A percentile compares a stretch with the other conserved stretches of the same genome.
Conservation (phyloP, 2,113 vertebrate species). For the Hirundichthys speculiger region DNA sequence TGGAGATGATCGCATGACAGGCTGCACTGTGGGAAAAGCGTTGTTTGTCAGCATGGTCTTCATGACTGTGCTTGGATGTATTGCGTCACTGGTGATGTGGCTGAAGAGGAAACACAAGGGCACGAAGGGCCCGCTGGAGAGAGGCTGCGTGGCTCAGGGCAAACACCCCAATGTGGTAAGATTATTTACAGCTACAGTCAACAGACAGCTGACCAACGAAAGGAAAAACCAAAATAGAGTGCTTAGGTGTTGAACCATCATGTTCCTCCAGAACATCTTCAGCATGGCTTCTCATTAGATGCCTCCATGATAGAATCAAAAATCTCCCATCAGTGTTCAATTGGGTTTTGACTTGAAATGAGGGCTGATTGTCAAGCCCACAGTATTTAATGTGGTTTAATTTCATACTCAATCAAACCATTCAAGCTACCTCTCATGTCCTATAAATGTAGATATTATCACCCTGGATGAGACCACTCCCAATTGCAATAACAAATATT, state of each 20-base stretch:
- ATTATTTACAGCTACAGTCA: not conserved
- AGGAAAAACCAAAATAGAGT: not conserved
- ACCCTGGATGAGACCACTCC: not conserved
- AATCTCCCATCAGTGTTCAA: too few species aligned
- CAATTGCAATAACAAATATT: not conserved
- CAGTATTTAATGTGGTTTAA: too few species aligned
- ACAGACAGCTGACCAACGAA: not conserved
- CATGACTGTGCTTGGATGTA: constrained; percentile 55
- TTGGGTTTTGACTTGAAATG: too few species aligned
- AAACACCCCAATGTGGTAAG: constrained; percentile 87
- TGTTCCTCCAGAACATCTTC: too few species aligned
- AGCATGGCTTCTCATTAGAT: too few species aligned
- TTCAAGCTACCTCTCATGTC: too few species aligned
- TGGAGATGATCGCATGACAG: constrained; percentile 38
- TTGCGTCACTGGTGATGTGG: constrained; percentile 52
- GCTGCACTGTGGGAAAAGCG: constrained; percentile 63
- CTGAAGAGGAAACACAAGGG: constrained; percentile 70
- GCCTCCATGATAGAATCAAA: too few species aligned
- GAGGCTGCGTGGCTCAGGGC: constrained; percentile 79
- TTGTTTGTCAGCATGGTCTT: constrained; percentile 65
- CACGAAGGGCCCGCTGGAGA: constrained; percentile 68
- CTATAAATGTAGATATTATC: too few species aligned
- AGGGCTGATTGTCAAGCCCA: too few species aligned
- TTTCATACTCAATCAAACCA: too few species aligned
- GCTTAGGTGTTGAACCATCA: not conserved